Base-by-base conservation (phyloP, 2,797 vertebrate genomes). In the Gallirallus australis region DNA sequence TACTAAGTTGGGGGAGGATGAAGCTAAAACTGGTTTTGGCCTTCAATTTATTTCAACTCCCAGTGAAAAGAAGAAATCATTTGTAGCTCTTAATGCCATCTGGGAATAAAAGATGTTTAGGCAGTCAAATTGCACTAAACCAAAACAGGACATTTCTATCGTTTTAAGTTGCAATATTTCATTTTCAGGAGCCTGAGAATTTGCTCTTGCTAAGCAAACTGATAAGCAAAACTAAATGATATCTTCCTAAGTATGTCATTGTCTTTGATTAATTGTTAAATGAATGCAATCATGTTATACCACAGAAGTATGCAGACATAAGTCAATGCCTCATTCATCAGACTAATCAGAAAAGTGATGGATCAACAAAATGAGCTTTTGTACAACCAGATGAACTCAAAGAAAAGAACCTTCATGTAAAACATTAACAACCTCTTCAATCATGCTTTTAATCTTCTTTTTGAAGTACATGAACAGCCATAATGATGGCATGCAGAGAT, bases 221-320 rank as follows among this genome's bases (percentile, higher is more conserved):
- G 83, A 93, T 94, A 96, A 87, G 76, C 14, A 82, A 72, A 94
- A 85, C 82, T 77, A 89, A 84, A 72, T 60, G 33, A n/a, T 96
- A 86, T 94, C 89, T 96, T 95, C 71, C 78, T 84, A 82, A 96
- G 63, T 86, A 54, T 89, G 27, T 57, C 42, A 31, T 65, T 92
- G 82, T 80, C 94, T 91, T 94, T 97, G 95, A 96, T 90, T 94
- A 85, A 96, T 96, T 95, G 89, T 91, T 95, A 60, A 94, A 92
- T 92, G 50, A 94, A 66, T 57, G 80, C 59, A 76, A 6, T 89
- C 33, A 6, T 82, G 30, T 86, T 94, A 17, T 30, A 61, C 56
- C 40, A 52, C 27, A 53, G 59, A 89, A 75, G 40, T 86, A 45
- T 42, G 79, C 71, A 78, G 64, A 31, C 16, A 4, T 73, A 88